Base-by-base conservation (phyloP, 2,797 vertebrate species). In the Gadopsis marmoratus region DNA sequence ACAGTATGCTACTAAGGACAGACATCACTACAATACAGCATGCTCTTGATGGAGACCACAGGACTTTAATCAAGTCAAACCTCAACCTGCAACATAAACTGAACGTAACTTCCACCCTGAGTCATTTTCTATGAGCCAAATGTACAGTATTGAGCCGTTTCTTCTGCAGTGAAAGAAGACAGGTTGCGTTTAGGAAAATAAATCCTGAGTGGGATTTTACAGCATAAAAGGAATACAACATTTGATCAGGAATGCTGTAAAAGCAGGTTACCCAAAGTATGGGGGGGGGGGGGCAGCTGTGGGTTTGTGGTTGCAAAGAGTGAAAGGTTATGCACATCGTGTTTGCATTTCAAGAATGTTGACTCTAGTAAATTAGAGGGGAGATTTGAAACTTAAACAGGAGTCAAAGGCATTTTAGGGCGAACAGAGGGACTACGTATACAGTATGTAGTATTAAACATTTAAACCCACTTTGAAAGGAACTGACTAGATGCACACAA, bases 341-440 rank as follows among this genome's bases (percentile, higher is more conserved):
- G 41, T 10, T 39, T 45, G 29, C 9, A 55, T 71, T 76, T 86
- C n/a, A 75, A 59, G 58, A 41, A 41, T 56, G 51, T 61, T 23
- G 2, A 64, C 17, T 74, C 50, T 4, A 77, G 65, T 23, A 59
- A 74, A 85, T 83, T 72, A 79, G 8, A 82, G 73, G 56, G 60
- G 13, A 68, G 19, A 55, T 37, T 39, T 68, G 51, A 76, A 71
- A 70, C 70, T 61, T 72, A 6, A 64, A 63, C 37, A 56, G 31
- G 45, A 64, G 23, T 71, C 43, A 73, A 69, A 23, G 21, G 16
- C 33, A 64, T 1, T 12, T 16, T 17, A 21, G 45, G 43, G 33
- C 56, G n/a, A 71, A 50, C 33, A 76, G 5, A 64, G 35, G 6
- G 19, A 4, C 51, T 21, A 17, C 31, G 0, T 65, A 0, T 29